Conservation (phyloP, 2,888 invertebrate species). For the Ceriagrion tenellum region DNA sequence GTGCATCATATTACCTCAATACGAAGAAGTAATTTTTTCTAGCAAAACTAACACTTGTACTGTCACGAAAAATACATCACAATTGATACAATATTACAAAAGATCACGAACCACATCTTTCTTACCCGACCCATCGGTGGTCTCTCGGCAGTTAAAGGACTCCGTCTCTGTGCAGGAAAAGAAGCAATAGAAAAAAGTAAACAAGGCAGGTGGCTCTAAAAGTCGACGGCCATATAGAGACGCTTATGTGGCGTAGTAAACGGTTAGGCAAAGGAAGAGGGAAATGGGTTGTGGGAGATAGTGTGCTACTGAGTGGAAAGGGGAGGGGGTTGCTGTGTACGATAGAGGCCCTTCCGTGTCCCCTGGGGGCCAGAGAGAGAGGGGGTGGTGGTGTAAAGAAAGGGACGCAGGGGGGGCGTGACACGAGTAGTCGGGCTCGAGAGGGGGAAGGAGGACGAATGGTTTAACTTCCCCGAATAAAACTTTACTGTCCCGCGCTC, state of each 20-base stretch:
- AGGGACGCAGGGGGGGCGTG: neutral
- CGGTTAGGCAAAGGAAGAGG: neutral
- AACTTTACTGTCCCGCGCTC: conserved; percentile 50
- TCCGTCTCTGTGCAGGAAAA: no score
- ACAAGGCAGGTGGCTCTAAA: neutral
- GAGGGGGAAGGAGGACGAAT: neutral
- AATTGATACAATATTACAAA: no score
- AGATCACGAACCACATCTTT: neutral
- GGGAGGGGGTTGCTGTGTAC: neutral
- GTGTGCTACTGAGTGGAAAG: neutral
- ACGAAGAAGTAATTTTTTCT: no score
- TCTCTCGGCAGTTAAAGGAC: neutral
- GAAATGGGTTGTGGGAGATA: neutral
- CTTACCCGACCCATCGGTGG: neutral
- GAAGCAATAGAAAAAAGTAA: neutral
- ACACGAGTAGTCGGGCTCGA: no score
- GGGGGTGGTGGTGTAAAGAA: neutral
- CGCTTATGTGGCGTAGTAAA: neutral
- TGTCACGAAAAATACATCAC: no score
- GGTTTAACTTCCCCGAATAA: conserved; percentile 37
- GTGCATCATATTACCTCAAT: no score
- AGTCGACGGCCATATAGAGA: neutral
- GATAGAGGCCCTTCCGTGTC: neutral
- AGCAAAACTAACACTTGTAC: no score
- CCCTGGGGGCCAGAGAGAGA: neutral